These are phyloP conservation scores for Ispidina lecontei DNA, from an alignment of 2,797 vertebrate species.

Conservation along the genomic window DNA sequence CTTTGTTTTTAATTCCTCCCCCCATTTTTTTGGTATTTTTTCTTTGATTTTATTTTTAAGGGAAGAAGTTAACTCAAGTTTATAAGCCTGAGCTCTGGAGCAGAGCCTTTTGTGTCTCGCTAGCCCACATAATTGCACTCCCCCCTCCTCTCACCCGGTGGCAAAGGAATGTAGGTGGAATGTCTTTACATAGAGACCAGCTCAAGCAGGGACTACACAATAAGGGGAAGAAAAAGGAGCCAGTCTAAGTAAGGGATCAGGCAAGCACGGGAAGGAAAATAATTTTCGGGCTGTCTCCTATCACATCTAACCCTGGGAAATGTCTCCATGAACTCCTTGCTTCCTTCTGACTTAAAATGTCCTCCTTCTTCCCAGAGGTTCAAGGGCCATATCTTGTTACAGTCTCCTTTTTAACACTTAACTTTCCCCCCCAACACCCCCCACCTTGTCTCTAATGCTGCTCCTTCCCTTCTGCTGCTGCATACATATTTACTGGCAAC, in stretches of 20 bases:
- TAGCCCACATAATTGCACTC: conserved; percentile 52
- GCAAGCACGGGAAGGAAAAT: conserved; percentile 56
- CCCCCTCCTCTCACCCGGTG: conserved; percentile 34
- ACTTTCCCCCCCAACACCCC: neutral
- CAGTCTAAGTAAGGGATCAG: conserved; percentile 69
- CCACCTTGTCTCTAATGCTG: neutral
- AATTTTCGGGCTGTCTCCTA: conserved; percentile 60
- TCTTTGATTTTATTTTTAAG: neutral
- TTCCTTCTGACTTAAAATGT: conserved; percentile 59
- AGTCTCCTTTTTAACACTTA: conserved; percentile 41
- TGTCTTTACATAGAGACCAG: conserved; percentile 47
- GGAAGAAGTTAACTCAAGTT: conserved; percentile 32
- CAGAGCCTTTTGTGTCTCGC: neutral
- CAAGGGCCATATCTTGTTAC: conserved; percentile 14
- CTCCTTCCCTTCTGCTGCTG: conserved; percentile 37
- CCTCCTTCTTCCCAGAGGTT: conserved; percentile 46
- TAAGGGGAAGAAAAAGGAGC: conserved; percentile 66
- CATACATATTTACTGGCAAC: conserved; percentile 55
- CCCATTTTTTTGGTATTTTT: neutral
- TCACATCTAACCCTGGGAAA: conserved; percentile 23
- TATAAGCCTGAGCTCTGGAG: neutral
- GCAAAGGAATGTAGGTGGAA: conserved; percentile 77
- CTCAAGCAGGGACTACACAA: conserved; percentile 61
- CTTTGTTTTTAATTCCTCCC: too few relatives aligned
- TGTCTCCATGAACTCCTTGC: conserved; percentile 21